These are phyloP conservation scores for Neotoma lepida DNA, from an alignment of 2,113 vertebrate genomes.

Conservation along the genomic window DNA sequence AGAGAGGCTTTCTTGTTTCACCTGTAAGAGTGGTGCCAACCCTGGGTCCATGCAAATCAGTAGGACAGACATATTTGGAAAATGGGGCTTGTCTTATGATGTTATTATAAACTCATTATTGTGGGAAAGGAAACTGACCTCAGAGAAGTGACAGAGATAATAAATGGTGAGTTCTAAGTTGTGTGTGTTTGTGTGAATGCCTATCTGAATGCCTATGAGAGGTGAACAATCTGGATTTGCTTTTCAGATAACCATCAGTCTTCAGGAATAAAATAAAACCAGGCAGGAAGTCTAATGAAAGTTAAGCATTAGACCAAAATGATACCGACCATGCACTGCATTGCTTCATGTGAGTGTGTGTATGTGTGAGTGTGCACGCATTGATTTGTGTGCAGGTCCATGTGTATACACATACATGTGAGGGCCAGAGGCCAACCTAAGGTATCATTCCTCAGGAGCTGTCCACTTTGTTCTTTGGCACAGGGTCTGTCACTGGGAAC, in stretches of 20 bases:
- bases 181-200: slow-evolving; percentile 16
- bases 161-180: slow-evolving; percentile 13
- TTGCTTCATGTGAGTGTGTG: neutral
- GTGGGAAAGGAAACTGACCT: slow-evolving; percentile 39
- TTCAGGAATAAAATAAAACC: slow-evolving; percentile 63
- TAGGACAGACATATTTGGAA: slow-evolving; percentile 35
- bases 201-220: slow-evolving; percentile 47
- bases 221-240: slow-evolving; percentile 47
- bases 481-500: neutral
- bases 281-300: slow-evolving; percentile 60
- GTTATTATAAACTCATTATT: slow-evolving; percentile 49
- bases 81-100: slow-evolving; percentile 19
- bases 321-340: neutral
- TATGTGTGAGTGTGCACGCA: neutral
- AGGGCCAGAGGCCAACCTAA: neutral
- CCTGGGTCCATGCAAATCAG: neutral
- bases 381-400: neutral
- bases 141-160: slow-evolving; percentile 44
- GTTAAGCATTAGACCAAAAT: slow-evolving; percentile 54
- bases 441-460: neutral
- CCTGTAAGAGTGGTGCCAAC: neutral
- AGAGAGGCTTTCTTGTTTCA: slow-evolving; percentile 26
- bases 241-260: slow-evolving; percentile 63
- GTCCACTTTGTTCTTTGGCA: neutral
- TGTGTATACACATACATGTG: neutral